Conservation (phyloP, 2,113 vertebrate genomes). For the Ptyas mucosa region DNA sequence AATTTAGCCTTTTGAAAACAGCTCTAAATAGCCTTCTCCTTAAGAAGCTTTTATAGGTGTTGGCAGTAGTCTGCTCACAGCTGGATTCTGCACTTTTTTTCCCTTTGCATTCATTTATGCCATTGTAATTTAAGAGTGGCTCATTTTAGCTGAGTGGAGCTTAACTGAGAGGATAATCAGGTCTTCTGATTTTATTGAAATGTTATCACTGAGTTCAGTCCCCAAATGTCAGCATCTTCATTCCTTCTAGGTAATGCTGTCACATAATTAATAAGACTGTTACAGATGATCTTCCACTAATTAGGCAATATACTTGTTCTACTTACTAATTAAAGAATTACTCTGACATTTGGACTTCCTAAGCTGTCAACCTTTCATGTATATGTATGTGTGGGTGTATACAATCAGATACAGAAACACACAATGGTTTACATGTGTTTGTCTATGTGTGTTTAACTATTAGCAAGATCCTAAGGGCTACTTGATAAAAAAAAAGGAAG, state of each 20-base stretch:
- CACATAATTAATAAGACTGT: slow-evolving; percentile 23
- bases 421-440: neutral
- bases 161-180: slow-evolving; percentile 20
- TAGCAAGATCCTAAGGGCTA: neutral
- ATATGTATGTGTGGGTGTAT: neutral
- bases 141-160: neutral
- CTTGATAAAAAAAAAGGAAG: neutral
- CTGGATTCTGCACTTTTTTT: neutral
- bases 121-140: neutral
- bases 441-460: neutral
- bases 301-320: slow-evolving; percentile 11
- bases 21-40: neutral
- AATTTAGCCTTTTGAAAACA: slow-evolving; percentile 13
- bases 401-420: neutral
- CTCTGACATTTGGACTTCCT: slow-evolving; percentile 21
- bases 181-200: slow-evolving; percentile 19
- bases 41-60: neutral
- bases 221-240: slow-evolving; percentile 15
- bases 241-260: neutral
- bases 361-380: neutral
- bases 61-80: neutral
- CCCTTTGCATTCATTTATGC: neutral
- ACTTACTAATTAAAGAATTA: slow-evolving; percentile 23
- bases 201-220: slow-evolving; percentile 7
- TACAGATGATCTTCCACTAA: slow-evolving; percentile 24